A percentile compares a stretch with the other conserved stretches of the same genome.
Conservation (phyloP, 2,113 vertebrate genomes). For the Anoplopoma fimbria region DNA sequence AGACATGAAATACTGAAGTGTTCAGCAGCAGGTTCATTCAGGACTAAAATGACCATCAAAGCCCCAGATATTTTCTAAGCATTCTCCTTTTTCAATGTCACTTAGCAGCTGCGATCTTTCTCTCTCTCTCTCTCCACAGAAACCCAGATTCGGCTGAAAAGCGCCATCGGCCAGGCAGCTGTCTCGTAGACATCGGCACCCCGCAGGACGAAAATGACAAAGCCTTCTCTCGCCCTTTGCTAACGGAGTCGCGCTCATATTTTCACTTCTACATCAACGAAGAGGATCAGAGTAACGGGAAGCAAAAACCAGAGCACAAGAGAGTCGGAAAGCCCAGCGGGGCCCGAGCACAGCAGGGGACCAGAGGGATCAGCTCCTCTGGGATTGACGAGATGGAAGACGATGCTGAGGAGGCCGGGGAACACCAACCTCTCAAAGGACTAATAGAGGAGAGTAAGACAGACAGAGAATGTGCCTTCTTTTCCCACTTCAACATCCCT, state of each 20-base stretch:
- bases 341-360: background rate
- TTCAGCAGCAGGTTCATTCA: background rate
- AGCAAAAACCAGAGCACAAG: constrained; percentile 15
- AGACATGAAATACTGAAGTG: background rate
- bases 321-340: background rate
- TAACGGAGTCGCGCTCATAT: constrained; percentile 86
- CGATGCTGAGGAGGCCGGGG: constrained; percentile 33
- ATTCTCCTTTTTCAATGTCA: background rate
- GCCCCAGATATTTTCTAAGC: background rate
- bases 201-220: constrained; percentile 82
- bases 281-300: constrained; percentile 75
- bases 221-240: constrained; percentile 83
- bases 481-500: constrained; percentile 91
- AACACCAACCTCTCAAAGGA: constrained; percentile 72
- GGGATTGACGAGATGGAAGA: constrained; percentile 64
- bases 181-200: constrained; percentile 84
- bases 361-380: constrained; percentile 55
- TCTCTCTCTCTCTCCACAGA: constrained; percentile 71
- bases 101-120: background rate
- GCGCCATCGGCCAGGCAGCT: constrained; percentile 84
- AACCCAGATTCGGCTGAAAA: constrained; percentile 87
- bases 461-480: constrained; percentile 77
- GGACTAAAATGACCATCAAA: background rate
- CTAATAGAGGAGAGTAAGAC: constrained; percentile 63
- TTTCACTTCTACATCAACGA: constrained; percentile 91